Conservation (phyloP, 2,888 invertebrate species). For the Eubasilissa splendida region DNA sequence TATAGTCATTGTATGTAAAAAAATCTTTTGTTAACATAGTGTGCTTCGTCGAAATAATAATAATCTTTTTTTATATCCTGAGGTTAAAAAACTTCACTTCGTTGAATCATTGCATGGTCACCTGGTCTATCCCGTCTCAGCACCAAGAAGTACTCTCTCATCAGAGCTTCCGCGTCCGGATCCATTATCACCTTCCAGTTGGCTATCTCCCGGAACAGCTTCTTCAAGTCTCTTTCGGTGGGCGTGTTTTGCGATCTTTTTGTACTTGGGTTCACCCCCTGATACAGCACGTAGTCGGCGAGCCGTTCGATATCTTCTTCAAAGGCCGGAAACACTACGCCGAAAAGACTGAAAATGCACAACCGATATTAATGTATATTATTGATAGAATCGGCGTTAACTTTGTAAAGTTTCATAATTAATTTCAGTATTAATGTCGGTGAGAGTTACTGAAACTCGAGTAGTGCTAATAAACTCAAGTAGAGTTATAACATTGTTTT, state of each 20-base stretch:
- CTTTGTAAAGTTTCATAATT: too few relatives aligned
- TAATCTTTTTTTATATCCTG: too few relatives aligned
- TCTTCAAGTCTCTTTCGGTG: slow-evolving; percentile 2
- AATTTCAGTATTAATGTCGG: too few relatives aligned
- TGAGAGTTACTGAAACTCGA: too few relatives aligned
- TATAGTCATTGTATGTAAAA: too few relatives aligned
- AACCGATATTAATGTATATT: background rate
- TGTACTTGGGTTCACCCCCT: slow-evolving; percentile 8
- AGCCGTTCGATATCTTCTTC: slow-evolving; percentile 29
- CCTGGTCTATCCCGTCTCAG: slow-evolving; percentile 50
- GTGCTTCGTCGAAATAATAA: too few relatives aligned
- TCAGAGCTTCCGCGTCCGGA: slow-evolving; percentile 24
- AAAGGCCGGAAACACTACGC: slow-evolving; percentile 41
- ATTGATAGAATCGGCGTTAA: too few relatives aligned
- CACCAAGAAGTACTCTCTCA: slow-evolving; percentile 49
- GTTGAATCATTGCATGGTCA: background rate
- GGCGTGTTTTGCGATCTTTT: background rate
- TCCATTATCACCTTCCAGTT: slow-evolving; percentile 42
- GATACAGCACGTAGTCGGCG: slow-evolving; percentile 28
- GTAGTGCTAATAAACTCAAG: too few relatives aligned
- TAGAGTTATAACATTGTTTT: too few relatives aligned
- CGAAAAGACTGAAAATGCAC: slow-evolving; percentile 42
- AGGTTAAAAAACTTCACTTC: too few relatives aligned
- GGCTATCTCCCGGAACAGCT: slow-evolving; percentile 24
- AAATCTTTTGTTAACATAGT: too few relatives aligned